Base-by-base conservation (phyloP, 2,888 invertebrate species). In the Platycnemis pennipes region DNA sequence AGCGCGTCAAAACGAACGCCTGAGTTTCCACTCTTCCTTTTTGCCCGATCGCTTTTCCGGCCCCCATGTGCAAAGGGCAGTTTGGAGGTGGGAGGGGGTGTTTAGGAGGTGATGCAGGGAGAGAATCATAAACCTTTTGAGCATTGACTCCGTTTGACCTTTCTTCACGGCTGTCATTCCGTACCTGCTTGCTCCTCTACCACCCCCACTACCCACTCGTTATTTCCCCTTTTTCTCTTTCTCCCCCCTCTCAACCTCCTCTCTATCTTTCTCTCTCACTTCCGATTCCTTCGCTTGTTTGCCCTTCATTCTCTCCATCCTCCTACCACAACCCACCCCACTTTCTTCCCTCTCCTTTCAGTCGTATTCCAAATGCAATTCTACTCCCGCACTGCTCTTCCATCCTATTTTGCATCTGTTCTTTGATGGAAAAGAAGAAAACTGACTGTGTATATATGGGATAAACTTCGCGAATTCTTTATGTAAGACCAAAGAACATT, bases 1-100 rank as follows among this genome's bases (percentile, higher is more conserved):
- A 77, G 77, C 77, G 16, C 77, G 69, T 56, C 56, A 56, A 16
- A 22, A 22, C 56, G 56, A 56, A 56, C 56, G 22, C 5, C 22
- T 22, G 22, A 56, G 22, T 0, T 5, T 22, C 22, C 22, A 5
- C 22, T 16, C 22, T 26, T 26, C 4, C 63, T n/a, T 63, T 26
- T 63, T 37, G 8, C 26, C 77, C 77, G 77, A 77, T 77, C 31
- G 77, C 77, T 77, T 77, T 77, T 77, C 77, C 77, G 63, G 63
- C 63, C 63, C 7, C n/a, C 63, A 19, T 3, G 49, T 49, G 49
- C 31, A 77, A 77, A 77, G 37, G 77, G 77, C 31, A 31, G n/a
- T n/a, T n/a, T n/a, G n/a, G n/a, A n/a, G 53, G 16, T 53, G 63
- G 26, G 63, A 26, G 63, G 3, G 7, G 69, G n/a, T 69, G 7